These are phyloP conservation scores for Alcis repandata DNA, from an alignment of 2,888 invertebrate species.

Conservation along the genomic window DNA sequence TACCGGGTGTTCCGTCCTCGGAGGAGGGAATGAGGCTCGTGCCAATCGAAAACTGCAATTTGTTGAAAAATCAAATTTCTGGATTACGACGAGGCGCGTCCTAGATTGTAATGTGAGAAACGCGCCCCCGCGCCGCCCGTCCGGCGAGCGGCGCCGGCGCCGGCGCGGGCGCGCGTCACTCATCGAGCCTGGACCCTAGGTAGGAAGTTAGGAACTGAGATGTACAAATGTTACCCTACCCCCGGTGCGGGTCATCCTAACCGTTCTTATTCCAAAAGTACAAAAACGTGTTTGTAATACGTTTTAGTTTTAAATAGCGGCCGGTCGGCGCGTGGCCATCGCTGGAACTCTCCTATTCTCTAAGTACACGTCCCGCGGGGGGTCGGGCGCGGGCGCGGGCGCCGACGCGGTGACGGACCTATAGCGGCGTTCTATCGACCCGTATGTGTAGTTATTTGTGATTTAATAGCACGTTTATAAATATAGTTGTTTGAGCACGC, in stretches of 20 bases:
- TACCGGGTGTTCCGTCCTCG: too few relatives aligned
- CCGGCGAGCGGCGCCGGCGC: too few relatives aligned
- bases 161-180: too few relatives aligned
- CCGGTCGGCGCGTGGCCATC: background rate
- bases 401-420: background rate
- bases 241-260: constrained; percentile 18
- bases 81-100: too few relatives aligned
- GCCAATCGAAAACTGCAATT: too few relatives aligned
- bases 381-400: background rate
- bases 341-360: background rate
- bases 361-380: background rate
- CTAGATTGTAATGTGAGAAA: too few relatives aligned
- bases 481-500: constrained; percentile 63
- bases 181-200: too few relatives aligned
- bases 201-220: constrained; percentile 2
- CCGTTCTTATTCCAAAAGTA: constrained; percentile 34
- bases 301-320: constrained; percentile 32
- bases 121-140: too few relatives aligned
- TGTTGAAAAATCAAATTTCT: too few relatives aligned
- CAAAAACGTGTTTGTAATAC: constrained; percentile 36
- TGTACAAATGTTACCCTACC: constrained; percentile 12
- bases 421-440: constrained; percentile 2
- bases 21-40: too few relatives aligned
- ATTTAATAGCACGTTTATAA: constrained; percentile 61
- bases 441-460: constrained; percentile 48